Conservation (phyloP, 2,113 vertebrate species). For the Xyrauchen texanus region DNA sequence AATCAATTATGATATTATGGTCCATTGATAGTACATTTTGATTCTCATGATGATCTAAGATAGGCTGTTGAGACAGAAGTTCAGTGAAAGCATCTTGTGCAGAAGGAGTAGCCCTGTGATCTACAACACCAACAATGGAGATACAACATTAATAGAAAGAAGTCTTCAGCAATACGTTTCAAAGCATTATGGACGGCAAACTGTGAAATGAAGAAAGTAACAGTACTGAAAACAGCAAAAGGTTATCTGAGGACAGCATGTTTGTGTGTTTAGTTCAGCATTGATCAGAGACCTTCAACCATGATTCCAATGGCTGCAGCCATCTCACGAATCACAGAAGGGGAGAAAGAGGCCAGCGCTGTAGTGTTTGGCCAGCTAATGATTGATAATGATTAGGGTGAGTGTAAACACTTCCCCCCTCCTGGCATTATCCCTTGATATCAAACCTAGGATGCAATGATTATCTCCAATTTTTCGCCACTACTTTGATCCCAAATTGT, state of each 20-base stretch:
- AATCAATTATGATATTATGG: no score
- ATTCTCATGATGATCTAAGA: no score
- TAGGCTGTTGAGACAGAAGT: no score
- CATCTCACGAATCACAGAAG: no score
- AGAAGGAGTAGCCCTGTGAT: no score
- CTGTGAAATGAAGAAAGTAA: neutral
- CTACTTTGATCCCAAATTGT: constrained; percentile 24
- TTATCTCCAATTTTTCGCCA: constrained; percentile 17
- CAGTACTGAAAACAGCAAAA: neutral
- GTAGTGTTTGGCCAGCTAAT: neutral
- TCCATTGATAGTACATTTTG: no score
- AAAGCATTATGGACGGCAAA: neutral
- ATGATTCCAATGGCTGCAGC: no score
- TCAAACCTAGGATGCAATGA: constrained; percentile 6
- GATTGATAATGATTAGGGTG: constrained; percentile 15
- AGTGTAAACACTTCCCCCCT: neutral
- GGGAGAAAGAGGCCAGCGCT: neutral
- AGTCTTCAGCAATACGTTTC: neutral
- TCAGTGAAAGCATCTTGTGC: no score
- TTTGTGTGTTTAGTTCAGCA: no score
- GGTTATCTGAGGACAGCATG: neutral
- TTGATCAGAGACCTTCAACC: no score
- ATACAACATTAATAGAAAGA: neutral
- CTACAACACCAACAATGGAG: neutral
- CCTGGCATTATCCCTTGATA: neutral